Evolutionary conservation across 2,113 vertebrate species (phyloP).

Genomic region (Dasypus novemcinctus): DNA sequence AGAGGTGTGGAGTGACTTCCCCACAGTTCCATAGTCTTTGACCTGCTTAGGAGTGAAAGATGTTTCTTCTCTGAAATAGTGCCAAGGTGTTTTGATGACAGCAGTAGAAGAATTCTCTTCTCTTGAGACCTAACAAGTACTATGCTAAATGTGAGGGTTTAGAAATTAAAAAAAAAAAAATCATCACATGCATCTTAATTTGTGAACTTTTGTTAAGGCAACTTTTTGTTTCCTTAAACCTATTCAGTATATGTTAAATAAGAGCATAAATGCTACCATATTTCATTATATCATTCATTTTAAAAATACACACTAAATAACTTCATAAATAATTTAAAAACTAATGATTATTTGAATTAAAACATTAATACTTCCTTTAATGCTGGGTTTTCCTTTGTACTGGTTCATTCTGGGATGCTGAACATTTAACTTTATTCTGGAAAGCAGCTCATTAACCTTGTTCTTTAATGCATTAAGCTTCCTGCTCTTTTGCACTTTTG

Average conservation of each 20-base stretch:
- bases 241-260: background rate
- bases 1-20: background rate
- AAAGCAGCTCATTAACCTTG: background rate
- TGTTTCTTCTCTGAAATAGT: background rate
- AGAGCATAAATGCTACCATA: constrained; percentile 75
- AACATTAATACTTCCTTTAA: background rate
- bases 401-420: constrained; percentile 31
- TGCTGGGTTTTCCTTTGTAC: constrained; percentile 23
- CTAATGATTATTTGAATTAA: background rate
- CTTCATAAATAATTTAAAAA: background rate
- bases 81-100: too few relatives aligned
- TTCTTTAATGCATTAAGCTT: background rate
- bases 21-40: background rate
- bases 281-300: background rate
- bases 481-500: constrained; percentile 41
- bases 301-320: background rate
- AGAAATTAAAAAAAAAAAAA: background rate
- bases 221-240: background rate
- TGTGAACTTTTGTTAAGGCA: background rate
- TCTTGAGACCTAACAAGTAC: background rate
- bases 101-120: background rate
- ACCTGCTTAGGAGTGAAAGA: background rate
- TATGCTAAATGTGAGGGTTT: background rate
- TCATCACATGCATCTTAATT: background rate
- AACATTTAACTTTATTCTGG: background rate